Evolutionary conservation across 2,888 invertebrate genomes (phyloP).

Genomic region (Sphaeridia pumilis): DNA sequence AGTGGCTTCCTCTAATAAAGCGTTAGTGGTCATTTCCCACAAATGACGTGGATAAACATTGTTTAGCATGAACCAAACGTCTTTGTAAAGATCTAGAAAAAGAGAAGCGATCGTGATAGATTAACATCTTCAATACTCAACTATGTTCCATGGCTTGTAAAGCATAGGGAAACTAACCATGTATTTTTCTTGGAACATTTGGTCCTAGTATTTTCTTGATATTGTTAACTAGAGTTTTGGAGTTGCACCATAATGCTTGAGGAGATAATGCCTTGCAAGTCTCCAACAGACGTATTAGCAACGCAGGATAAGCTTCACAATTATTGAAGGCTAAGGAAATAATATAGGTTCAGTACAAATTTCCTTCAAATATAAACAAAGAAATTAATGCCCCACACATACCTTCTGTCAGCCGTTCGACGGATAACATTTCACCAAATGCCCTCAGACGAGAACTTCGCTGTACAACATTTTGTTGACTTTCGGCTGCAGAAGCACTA

Average conservation of each 20-base stretch:
- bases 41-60: slow-evolving; percentile 77
- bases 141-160: no score
- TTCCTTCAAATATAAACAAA: background rate
- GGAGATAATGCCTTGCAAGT: slow-evolving; percentile 52
- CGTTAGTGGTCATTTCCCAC: slow-evolving; percentile 84
- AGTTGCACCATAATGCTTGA: slow-evolving; percentile 74
- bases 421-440: no score
- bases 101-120: no score
- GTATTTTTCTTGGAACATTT: slow-evolving; percentile 69
- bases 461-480: background rate
- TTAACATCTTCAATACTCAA: no score
- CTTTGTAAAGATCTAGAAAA: slow-evolving; percentile 60
- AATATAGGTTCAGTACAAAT: no score
- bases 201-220: slow-evolving; percentile 63
- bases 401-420: background rate
- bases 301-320: slow-evolving; percentile 24
- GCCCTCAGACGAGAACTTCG: slow-evolving; percentile 5
- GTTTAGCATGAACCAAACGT: slow-evolving; percentile 83
- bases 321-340: slow-evolving; percentile 30
- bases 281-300: slow-evolving; percentile 29
- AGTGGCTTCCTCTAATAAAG: slow-evolving; percentile 49
- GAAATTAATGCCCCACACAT: background rate
- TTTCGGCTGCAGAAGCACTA: slow-evolving; percentile 4
- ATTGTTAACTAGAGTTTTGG: slow-evolving; percentile 65
- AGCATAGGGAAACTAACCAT: no score